These are phyloP conservation scores for Margaritifera margaritifera DNA, from an alignment of 2,888 invertebrate species.

Conservation along the genomic window DNA sequence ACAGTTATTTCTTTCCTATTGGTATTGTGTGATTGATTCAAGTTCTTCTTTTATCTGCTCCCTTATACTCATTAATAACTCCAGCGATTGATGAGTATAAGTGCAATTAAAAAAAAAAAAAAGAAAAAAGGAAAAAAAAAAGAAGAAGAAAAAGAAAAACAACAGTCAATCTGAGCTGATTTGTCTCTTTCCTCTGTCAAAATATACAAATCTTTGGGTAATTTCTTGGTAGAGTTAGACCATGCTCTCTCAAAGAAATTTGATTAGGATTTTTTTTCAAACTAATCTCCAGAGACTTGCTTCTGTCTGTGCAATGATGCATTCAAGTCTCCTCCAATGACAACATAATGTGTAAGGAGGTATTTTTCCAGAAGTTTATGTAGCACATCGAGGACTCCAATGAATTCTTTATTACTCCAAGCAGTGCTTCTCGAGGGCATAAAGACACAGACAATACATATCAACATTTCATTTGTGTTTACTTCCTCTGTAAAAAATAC, in stretches of 20 bases:
- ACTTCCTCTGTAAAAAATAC: no score
- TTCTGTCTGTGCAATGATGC: slow-evolving; percentile 3
- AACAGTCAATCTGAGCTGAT: slow-evolving; percentile 9
- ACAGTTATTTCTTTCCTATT: no score
- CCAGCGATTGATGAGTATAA: no score
- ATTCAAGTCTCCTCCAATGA: slow-evolving; percentile 10
- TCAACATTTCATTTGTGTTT: no score
- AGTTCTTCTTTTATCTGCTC: no score
- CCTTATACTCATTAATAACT: no score
- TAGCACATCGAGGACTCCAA: slow-evolving; percentile 1
- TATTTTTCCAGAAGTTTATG: slow-evolving; percentile 3
- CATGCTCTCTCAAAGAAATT: slow-evolving; percentile 1
- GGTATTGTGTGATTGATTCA: no score
- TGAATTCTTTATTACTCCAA: neutral
- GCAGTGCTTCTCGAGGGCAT: neutral
- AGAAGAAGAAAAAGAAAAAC: no score
- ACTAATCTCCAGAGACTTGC: neutral
- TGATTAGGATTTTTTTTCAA: neutral
- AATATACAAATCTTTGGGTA: slow-evolving; percentile 2
- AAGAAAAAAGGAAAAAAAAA: no score
- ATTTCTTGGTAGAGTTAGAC: neutral
- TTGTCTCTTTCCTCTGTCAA: neutral
- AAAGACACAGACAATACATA: neutral
- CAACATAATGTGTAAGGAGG: neutral
- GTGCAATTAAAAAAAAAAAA: no score